Base-by-base conservation (phyloP, 2,797 vertebrate genomes). In the Halcyon badia region DNA sequence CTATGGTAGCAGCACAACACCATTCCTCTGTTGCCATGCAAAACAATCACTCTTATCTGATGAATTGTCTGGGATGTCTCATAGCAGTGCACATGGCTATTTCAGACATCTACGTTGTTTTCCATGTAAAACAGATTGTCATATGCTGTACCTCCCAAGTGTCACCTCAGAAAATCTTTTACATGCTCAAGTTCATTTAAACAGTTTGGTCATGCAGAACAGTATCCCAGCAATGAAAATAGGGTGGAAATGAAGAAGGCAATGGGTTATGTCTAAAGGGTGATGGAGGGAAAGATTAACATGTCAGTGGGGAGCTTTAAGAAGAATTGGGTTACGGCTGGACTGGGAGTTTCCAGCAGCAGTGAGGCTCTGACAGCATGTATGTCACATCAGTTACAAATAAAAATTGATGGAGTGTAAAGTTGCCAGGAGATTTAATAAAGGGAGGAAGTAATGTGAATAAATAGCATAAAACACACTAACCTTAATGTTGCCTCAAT, bases 271-370 rank as follows among this genome's bases (percentile, higher is more conserved):
- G 89, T 77, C 93, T 83, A 65, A 96, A 90, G 78, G 68, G 71
- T 71, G 90, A 80, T 90, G 83, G 90, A 10, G 30, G 90, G 77
- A 61, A 93, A 94, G 95, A 94, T 93, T 80, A 96, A 92, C 44
- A 13, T 89, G 88, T 94, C 94, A 80, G 37, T 68, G 75, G 64
- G 61, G 86, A 95, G 91, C 83, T 93, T 41, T 80, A 49, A 83
- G 81, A 76, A 71, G 78, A 75, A 33, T 35, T 41, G 78, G 71
- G n/a, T 77, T 96, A 65, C 73, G 75, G 90, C 83, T 78, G 75
- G 68, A 81, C 54, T 81, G 90, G 78, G 88, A 87, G 86, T 75
- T 94, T 73, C 25, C 78, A 87, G 83, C 75, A 87, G 69, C 87
- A 92, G 35, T 41, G 49, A 75, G 71, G 24, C 66, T 76, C 35